Evolutionary conservation across 2,113 vertebrate genomes (phyloP).

Genomic region (Oostethus manadensis): DNA sequence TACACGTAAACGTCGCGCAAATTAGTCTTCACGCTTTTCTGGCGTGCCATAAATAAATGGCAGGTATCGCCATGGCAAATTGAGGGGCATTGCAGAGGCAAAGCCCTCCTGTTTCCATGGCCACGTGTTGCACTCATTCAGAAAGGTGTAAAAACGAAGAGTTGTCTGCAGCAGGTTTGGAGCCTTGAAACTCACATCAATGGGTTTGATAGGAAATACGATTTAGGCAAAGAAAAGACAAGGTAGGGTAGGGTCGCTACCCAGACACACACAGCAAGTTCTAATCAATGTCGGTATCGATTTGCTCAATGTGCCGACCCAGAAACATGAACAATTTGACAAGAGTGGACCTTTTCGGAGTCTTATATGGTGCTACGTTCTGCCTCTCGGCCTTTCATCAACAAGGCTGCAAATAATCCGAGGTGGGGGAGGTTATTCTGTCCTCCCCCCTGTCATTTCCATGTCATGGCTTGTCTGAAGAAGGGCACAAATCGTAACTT

Average conservation of each 20-base stretch:
- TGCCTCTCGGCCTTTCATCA: slow-evolving; percentile 31
- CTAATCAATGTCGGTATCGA: slow-evolving; percentile 53
- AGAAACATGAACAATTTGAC: slow-evolving; percentile 48
- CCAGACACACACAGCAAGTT: slow-evolving; percentile 10
- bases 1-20: too few species aligned
- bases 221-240: neutral
- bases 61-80: too few species aligned
- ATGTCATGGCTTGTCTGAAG: slow-evolving; percentile 16
- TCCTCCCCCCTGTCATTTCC: slow-evolving; percentile 17
- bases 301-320: slow-evolving; percentile 47
- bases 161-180: too few species aligned
- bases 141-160: too few species aligned
- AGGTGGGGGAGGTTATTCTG: neutral
- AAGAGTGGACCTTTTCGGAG: slow-evolving; percentile 31
- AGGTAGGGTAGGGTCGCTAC: too few species aligned
- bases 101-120: too few species aligned
- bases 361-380: slow-evolving; percentile 39
- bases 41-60: too few species aligned
- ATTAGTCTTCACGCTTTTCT: too few species aligned
- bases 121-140: too few species aligned
- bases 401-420: slow-evolving; percentile 27
- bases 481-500: neutral
- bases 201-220: too few species aligned
- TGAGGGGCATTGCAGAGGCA: too few species aligned
- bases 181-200: too few species aligned